These are phyloP conservation scores for Lutjanus campechanus DNA, from an alignment of 2,797 vertebrate genomes.

Conservation along the genomic window DNA sequence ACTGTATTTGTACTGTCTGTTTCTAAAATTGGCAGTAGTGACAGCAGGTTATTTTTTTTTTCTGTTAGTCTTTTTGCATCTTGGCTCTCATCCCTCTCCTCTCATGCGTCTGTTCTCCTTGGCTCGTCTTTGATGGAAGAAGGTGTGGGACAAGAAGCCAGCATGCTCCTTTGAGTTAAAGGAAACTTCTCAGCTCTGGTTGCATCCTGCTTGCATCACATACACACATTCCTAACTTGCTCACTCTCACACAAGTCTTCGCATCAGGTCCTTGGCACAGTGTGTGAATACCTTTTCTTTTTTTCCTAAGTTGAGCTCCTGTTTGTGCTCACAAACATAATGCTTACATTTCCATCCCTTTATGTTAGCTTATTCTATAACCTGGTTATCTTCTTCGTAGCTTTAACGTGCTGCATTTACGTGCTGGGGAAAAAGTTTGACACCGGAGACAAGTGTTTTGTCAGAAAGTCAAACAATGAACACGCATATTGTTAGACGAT, in stretches of 20 bases:
- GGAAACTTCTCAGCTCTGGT: conserved; percentile 46
- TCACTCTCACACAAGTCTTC: conserved; percentile 7
- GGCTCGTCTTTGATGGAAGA: conserved; percentile 55
- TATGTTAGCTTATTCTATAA: background rate
- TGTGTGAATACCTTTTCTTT: background rate
- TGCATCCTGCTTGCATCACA: conserved; percentile 66
- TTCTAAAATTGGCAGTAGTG: conserved; percentile 34
- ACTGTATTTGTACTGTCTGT: conserved; percentile 15
- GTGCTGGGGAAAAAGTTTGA: conserved; percentile 2
- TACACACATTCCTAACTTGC: conserved; percentile 10
- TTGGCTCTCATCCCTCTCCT: conserved; percentile 17
- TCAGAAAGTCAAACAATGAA: conserved; percentile 8
- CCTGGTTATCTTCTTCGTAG: background rate
- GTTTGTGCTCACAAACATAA: background rate
- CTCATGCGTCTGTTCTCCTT: conserved; percentile 34
- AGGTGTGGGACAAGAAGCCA: conserved; percentile 49
- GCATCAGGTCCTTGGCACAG: background rate
- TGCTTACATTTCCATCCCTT: background rate
- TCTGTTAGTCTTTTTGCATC: background rate
- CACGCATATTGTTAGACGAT: conserved; percentile 5
- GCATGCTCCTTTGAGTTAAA: conserved; percentile 44
- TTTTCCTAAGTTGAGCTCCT: conserved; percentile 1
- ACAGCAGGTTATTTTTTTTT: conserved; percentile 23
- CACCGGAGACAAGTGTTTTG: conserved; percentile 1
- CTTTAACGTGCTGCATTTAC: background rate